These are phyloP conservation scores for Drosophila subsilvestris DNA, from an alignment of 2,888 invertebrate genomes.

Conservation along the genomic window DNA sequence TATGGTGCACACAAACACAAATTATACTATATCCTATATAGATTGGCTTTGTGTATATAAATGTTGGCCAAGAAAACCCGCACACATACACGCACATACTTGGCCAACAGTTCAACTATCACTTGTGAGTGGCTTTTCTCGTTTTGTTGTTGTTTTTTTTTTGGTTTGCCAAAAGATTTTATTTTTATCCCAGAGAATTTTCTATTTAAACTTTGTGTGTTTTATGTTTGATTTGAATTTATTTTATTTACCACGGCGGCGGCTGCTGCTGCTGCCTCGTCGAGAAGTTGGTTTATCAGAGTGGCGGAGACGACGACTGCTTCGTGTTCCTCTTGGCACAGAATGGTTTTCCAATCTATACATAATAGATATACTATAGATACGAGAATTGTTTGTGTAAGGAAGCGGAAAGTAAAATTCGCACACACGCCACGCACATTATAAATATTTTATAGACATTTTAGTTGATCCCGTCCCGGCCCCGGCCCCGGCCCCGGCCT, in stretches of 20 bases:
- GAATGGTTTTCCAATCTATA: slow-evolving; percentile 51
- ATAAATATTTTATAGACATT: slow-evolving; percentile 47
- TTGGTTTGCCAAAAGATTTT: slow-evolving; percentile 33
- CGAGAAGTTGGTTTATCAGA: slow-evolving; percentile 38
- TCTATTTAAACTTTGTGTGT: slow-evolving; percentile 70
- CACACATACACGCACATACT: slow-evolving; percentile 6
- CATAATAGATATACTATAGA: slow-evolving; percentile 30
- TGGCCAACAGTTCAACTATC: slow-evolving; percentile 44
- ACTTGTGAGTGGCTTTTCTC: slow-evolving; percentile 26
- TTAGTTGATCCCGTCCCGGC: slow-evolving; percentile 23
- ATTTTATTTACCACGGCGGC: slow-evolving; percentile 29
- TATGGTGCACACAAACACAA: background rate
- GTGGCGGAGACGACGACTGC: slow-evolving; percentile 3
- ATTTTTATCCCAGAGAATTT: slow-evolving; percentile 66
- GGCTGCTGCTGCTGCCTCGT: slow-evolving; percentile 28
- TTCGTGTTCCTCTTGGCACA: slow-evolving; percentile 49
- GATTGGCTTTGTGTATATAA: background rate
- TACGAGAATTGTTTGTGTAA: slow-evolving; percentile 27
- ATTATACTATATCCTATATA: background rate
- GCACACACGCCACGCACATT: slow-evolving; percentile 26
- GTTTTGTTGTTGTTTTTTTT: slow-evolving; percentile 24
- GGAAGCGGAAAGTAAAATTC: slow-evolving; percentile 48
- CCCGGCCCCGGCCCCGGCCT: slow-evolving; percentile 2
- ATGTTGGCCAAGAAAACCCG: background rate
- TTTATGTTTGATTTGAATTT: slow-evolving; percentile 54